Base-by-base conservation (phyloP, 2,888 invertebrate genomes). In the Ormyrus thymus region DNA sequence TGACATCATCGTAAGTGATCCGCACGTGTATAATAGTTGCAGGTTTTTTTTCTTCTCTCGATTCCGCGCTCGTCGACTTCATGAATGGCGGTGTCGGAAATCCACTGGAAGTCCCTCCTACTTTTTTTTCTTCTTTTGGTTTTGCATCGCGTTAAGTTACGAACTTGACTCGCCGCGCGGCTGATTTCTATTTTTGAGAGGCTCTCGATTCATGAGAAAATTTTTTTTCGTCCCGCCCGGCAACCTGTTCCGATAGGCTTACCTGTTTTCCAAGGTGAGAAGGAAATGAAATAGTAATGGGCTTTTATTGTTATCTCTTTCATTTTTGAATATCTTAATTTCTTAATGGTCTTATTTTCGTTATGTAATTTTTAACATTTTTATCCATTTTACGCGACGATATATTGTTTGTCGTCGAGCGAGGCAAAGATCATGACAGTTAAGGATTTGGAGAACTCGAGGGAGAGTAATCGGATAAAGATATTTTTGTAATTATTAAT, bases 401-500 rank as follows among this genome's bases (percentile, higher is more conserved):
- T n/a, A n/a, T n/a, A n/a, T 29, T 3, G 29, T 29, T 29, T 4
- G 29, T 29, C 29, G 4, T 29, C 29, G 29, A 29, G 29, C 29
- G 29, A 29, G 29, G 29, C 29, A 0, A 29, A 29, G 29, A 29
- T 4, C 0, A 4, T 29, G 29, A 29, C 4, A 29, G 4, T 29
- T 29, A 4, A 29, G 29, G 29, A 29, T 29, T 29, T 4, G 29
- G 29, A 29, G 29, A 29, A 29, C 0, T 29, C 4, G 29, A 29
- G 29, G 29, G 29, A 29, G 53, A 50, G 50, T 69, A 56, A 66
- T 64, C 59, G 7, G 13, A 10, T 4, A n/a, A 4, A 48, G 15
- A 64, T 77, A 70, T 81, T 82, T 75, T 81, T 69, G 43, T 62
- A 74, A 74, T 71, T 75, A 51, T 59, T 79, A 79, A 59, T 78